Evolutionary conservation across 2,888 invertebrate genomes (phyloP).

Genomic region (Camponotus fellah): DNA sequence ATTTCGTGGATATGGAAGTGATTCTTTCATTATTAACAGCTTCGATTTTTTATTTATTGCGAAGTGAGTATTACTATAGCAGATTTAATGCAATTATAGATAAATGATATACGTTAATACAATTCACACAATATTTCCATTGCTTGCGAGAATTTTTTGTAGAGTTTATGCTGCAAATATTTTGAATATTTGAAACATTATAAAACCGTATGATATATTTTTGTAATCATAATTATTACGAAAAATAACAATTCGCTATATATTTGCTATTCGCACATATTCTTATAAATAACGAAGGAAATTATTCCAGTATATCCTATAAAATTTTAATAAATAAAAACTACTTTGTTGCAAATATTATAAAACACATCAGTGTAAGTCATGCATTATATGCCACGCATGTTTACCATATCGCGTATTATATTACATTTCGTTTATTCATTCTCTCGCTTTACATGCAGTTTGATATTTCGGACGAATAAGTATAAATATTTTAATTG

Average conservation of each 20-base stretch:
- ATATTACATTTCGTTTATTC: slow-evolving; percentile 60
- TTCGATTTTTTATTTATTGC: slow-evolving; percentile 15
- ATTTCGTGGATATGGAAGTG: slow-evolving; percentile 11
- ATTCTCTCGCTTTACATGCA: slow-evolving; percentile 47
- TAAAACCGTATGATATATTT: background rate
- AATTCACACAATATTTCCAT: background rate
- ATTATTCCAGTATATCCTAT: background rate
- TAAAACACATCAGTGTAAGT: background rate
- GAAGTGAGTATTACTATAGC: background rate
- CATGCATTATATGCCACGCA: background rate
- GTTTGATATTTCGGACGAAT: slow-evolving; percentile 38
- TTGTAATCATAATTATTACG: background rate
- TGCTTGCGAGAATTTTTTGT: slow-evolving; percentile 4
- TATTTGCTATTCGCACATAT: background rate
- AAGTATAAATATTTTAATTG: slow-evolving; percentile 60
- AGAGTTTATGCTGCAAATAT: background rate
- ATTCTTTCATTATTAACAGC: background rate
- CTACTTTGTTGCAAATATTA: background rate
- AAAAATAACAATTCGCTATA: background rate
- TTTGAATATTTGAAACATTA: background rate
- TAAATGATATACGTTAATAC: background rate
- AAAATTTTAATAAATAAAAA: slow-evolving; percentile 16
- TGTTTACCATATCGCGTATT: background rate
- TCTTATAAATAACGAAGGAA: slow-evolving; percentile 4
- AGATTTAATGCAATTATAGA: background rate